Base-by-base conservation (phyloP, 2,888 invertebrate species). In the Cryptophagus acutangulus region DNA sequence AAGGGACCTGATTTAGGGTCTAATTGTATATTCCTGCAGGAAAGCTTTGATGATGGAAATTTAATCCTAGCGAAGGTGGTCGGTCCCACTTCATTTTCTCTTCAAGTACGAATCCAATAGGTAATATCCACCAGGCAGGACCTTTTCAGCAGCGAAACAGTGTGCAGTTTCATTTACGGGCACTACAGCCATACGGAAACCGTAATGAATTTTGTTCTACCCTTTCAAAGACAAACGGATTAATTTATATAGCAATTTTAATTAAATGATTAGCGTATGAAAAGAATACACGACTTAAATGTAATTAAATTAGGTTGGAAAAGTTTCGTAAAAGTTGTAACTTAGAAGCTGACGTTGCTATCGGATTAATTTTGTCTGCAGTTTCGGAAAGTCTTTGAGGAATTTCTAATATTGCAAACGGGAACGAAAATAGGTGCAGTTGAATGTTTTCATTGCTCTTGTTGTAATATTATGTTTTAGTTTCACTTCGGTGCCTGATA, bases 211-310 rank as follows among this genome's bases (percentile, higher is more conserved):
- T 60, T 59, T n/a, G n/a, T n/a, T 44, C 54, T 52, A 57, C 51
- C 46, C 52, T 52, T 44, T 43, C 48, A 47, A 45, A 49, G 51
- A 54, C 54, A 57, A 52, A 51, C 49, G 46, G 55, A 59, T 58
- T 58, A 59, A 60, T 59, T 57, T 58, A 53, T 55, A 57, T 50
- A 52, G 53, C 55, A 54, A 59, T 61, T 61, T 61, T 59, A 61
- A 61, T 63, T 59, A 60, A 62, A 59, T 49, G 54, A 59, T 62
- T 61, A 58, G 55, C 58, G 53, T 59, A 57, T 57, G 58, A 58
- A 61, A 62, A 60, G 61, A 61, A 58, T 57, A 54, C 51, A 55
- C 41, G 48, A 49, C 51, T 50, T 50, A 49, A 51, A 52, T 51
- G 54, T 54, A 57, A 59, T 62, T 59, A 58, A 54, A 57, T 52